Evolutionary conservation across 2,888 invertebrate species (phyloP).

Genomic region (Bibio marci): DNA sequence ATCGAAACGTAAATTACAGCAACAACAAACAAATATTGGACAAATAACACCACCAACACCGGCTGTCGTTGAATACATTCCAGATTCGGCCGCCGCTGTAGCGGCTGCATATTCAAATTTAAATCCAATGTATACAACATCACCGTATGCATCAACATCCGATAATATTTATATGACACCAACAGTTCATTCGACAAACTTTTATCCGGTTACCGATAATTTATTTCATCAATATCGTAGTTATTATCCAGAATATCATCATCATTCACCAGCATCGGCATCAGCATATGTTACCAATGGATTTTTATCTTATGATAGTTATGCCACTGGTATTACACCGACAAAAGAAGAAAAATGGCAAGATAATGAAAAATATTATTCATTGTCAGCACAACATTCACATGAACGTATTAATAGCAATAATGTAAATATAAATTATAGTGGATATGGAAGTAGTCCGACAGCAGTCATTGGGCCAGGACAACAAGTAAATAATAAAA

Average conservation of each 20-base stretch:
- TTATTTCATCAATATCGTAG: conserved; percentile 83
- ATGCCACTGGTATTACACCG: conserved; percentile 30
- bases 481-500: conserved; percentile 22
- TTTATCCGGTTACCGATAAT: conserved; percentile 63
- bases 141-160: conserved; percentile 54
- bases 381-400: conserved; percentile 13
- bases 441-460: conserved; percentile 29
- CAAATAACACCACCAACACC: conserved; percentile 25
- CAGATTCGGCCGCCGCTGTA: conserved; percentile 36
- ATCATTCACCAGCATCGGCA: conserved; percentile 40
- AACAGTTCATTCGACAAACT: conserved; percentile 46
- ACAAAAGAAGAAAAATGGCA: conserved; percentile 29
- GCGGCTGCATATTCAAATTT: conserved; percentile 66
- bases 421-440: conserved; percentile 22
- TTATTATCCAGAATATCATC: conserved; percentile 60
- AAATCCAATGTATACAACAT: conserved; percentile 57
- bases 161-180: conserved; percentile 32
- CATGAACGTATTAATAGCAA: conserved; percentile 24
- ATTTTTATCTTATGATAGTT: conserved; percentile 46
- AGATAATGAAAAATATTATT: conserved; percentile 33
- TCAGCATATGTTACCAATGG: conserved; percentile 60
- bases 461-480: conserved; percentile 17
- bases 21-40: conserved; percentile 23
- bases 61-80: conserved; percentile 30
- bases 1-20: conserved; percentile 50